Percentiles rank a stretch among this genome's conserved stretches.
Evolutionary conservation across 2,888 invertebrate species (phyloP).

Genomic region (Agriopis aurantiaria): DNA sequence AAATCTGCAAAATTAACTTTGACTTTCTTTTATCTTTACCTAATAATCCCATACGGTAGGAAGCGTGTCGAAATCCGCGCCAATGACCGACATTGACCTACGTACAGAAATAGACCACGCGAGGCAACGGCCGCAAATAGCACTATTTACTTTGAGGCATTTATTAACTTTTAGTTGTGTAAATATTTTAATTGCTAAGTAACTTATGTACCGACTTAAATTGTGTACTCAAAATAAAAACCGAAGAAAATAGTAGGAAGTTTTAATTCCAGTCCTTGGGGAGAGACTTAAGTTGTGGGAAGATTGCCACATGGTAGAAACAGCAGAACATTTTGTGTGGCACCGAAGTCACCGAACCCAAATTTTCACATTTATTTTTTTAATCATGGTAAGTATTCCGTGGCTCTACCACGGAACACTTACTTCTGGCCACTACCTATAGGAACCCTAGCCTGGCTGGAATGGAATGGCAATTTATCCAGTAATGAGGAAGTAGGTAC

Average conservation of each 20-base stretch:
- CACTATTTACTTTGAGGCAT: conserved; percentile 35
- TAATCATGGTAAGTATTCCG: no score
- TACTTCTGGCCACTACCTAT: no score
- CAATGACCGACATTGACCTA: conserved; percentile 76
- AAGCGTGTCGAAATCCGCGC: conserved; percentile 14
- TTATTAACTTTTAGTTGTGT: conserved; percentile 40
- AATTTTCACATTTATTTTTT: no score
- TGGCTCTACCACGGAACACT: no score
- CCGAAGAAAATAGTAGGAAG: conserved; percentile 26
- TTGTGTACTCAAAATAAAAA: conserved; percentile 39
- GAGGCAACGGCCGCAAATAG: conserved; percentile 52
- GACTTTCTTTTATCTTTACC: conserved; percentile 63
- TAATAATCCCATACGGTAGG: conserved; percentile 24
- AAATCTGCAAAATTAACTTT: conserved; percentile 79
- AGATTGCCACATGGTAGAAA: background rate
- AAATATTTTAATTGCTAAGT: conserved; percentile 40
- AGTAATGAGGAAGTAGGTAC: no score
- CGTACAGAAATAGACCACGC: conserved; percentile 65
- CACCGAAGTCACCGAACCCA: no score
- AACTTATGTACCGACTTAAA: conserved; percentile 32
- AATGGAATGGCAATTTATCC: no score
- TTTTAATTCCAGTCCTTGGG: conserved; percentile 26
- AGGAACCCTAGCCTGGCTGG: no score
- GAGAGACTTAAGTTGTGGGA: background rate
- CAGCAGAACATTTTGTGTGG: no score